phyloP scores from a whole-genome alignment of 2,888 invertebrate genomes.

The Notodonta dromedarius region DNA sequence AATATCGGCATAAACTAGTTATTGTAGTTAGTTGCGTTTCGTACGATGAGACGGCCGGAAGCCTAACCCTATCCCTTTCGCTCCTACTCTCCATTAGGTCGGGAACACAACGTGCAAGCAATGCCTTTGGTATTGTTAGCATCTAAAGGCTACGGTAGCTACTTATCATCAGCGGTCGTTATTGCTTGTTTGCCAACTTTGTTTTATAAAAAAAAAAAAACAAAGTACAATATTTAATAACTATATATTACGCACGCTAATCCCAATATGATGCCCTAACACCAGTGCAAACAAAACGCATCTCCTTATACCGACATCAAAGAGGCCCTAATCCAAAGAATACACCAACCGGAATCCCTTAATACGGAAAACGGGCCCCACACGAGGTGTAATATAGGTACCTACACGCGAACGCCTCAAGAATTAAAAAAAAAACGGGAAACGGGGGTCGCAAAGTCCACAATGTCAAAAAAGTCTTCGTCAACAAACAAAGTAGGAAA shows the following conservation, averaged over 20 bases:
- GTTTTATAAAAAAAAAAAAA: no score
- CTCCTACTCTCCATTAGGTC: no score
- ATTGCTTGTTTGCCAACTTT: no score
- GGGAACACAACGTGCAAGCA: no score
- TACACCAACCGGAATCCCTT: conserved; percentile 75
- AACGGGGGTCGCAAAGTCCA: conserved; percentile 69
- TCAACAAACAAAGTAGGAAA: conserved; percentile 79
- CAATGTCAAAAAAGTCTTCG: conserved; percentile 82
- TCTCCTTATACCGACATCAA: conserved; percentile 74
- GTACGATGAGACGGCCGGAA: no score
- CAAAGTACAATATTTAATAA: background rate
- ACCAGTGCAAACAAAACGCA: conserved; percentile 75
- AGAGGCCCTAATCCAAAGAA: conserved; percentile 76
- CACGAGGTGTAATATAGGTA: conserved; percentile 64
- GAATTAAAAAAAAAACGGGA: conserved; percentile 74
- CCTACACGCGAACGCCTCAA: conserved; percentile 75
- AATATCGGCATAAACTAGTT: no score
- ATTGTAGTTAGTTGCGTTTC: no score
- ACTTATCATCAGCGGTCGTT: no score
- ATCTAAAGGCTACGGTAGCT: no score
- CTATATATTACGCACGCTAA: background rate
- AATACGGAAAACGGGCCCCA: conserved; percentile 64
- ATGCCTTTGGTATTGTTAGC: no score
- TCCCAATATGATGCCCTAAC: conserved; percentile 27
- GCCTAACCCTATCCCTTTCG: no score